Evolutionary conservation across 2,888 invertebrate species (phyloP), one percentile per base, ranked within the genome.

Genomic region (Brassicogethes aeneus): DNA sequence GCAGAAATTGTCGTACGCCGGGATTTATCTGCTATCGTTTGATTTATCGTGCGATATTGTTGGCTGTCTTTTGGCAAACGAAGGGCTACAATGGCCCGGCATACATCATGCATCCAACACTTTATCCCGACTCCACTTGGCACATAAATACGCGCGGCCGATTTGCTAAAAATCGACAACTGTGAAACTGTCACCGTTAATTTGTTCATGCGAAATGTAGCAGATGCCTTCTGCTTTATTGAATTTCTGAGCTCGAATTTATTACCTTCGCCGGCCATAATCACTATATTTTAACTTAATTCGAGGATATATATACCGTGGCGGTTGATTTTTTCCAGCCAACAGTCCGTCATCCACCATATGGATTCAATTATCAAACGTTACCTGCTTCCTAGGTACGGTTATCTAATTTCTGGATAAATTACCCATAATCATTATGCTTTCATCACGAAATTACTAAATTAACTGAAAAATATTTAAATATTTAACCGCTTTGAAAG

Each of bases 21-120:
- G 57, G 62, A 64, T 66, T 64, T 63, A 65, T 66, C 62, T 61
- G 62, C 62, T 60, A 62, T 60, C 57, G 56, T 59, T 61, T 65
- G 66, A 67, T 67, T 66, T 67, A 66, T 67, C 63, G 60, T 59
- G 58, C 62, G 63, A 65, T 65, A 65, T 67, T 67, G 64, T 66
- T 48, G 59, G 57, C 52, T 56, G 60, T 60, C 62, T 60, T 59
- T 56, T 59, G 57, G 60, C 59, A 60, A 60, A 58, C 59, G 60
- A 49, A 60, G 60, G 60, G 60, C 60, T 57, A 56, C 62, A 62
- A 62, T 62, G 55, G 57, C 56, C 50, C 56, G 59, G 58, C 61
- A 64, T 64, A 59, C 61, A 63, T 63, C 63, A 62, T 59, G n/a
- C n/a, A n/a, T n/a, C n/a, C n/a, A n/a, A 39, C 43, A 48, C 46